These are phyloP conservation scores for Pocota personata DNA, from an alignment of 2,888 invertebrate genomes.

Conservation along the genomic window DNA sequence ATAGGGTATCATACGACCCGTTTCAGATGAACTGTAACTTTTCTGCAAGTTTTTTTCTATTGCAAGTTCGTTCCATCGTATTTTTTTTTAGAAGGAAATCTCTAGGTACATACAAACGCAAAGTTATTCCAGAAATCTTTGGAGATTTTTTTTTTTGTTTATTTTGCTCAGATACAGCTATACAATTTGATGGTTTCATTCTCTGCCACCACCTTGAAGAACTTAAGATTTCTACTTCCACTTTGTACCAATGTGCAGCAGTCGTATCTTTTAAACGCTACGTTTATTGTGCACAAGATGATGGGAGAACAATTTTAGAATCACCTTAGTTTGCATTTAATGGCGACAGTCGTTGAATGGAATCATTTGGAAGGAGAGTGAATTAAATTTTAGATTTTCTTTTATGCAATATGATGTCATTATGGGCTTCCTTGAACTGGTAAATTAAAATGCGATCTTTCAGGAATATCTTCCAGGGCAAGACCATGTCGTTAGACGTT, in stretches of 20 bases:
- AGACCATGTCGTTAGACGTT: background rate
- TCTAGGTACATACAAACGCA: background rate
- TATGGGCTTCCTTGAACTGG: constrained; percentile 32
- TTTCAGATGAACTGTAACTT: background rate
- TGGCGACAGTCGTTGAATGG: constrained; percentile 39
- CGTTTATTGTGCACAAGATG: background rate
- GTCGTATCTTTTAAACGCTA: background rate
- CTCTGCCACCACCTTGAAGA: constrained; percentile 4
- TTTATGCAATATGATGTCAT: constrained; percentile 25
- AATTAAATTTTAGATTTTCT: constrained; percentile 54
- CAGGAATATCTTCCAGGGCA: background rate
- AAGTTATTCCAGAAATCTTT: background rate
- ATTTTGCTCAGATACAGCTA: background rate
- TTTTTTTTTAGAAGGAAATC: background rate
- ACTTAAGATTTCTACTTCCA: background rate
- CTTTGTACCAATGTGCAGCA: background rate
- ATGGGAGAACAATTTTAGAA: background rate
- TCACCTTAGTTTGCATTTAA: constrained; percentile 45
- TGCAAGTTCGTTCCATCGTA: background rate
- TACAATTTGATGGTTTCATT: background rate
- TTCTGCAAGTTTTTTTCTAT: background rate
- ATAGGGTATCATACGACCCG: too few species aligned
- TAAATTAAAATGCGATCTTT: constrained; percentile 49
- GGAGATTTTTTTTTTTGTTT: background rate
- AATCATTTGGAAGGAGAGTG: constrained; percentile 52